A percentile compares a stretch with the other conserved stretches of the same genome.
Evolutionary conservation across 2,797 vertebrate genomes (phyloP).

Genomic region (Gymnodraco acuticeps): DNA sequence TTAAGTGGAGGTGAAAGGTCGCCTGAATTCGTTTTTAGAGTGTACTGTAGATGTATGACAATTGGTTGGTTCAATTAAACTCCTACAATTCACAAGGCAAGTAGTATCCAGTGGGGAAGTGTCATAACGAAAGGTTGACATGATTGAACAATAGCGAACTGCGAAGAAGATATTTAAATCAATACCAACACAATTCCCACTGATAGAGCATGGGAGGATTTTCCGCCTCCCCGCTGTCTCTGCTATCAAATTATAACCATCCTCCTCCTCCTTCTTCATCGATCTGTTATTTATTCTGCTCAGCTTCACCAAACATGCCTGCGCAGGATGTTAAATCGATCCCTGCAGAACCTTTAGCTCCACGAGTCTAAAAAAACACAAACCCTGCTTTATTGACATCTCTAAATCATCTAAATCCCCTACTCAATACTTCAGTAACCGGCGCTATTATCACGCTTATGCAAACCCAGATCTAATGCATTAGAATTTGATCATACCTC

Average conservation of each 20-base stretch:
- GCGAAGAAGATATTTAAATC: background rate
- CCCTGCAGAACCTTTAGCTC: conserved; percentile 7
- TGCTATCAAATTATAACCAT: conserved; percentile 15
- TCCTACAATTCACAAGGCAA: no score
- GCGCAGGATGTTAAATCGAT: conserved; percentile 22
- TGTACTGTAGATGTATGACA: no score
- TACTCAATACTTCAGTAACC: conserved; percentile 1
- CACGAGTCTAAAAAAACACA: conserved; percentile 4
- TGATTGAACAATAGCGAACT: background rate
- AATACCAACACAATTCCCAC: background rate
- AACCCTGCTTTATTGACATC: conserved; percentile 23
- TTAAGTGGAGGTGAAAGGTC: no score
- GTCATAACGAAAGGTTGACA: no score
- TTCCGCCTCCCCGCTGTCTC: background rate
- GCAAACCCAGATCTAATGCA: background rate
- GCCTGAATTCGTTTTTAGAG: no score
- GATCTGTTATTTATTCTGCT: conserved; percentile 23
- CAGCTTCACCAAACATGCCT: background rate
- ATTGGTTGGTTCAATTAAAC: no score
- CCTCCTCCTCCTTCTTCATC: background rate
- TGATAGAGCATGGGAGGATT: background rate
- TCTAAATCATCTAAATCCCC: background rate
- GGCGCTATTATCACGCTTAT: conserved; percentile 12
- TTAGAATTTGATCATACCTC: no score
- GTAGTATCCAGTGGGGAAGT: no score